Conservation (phyloP, 2,113 vertebrate species). For the Mesembrinibis cayennensis region DNA sequence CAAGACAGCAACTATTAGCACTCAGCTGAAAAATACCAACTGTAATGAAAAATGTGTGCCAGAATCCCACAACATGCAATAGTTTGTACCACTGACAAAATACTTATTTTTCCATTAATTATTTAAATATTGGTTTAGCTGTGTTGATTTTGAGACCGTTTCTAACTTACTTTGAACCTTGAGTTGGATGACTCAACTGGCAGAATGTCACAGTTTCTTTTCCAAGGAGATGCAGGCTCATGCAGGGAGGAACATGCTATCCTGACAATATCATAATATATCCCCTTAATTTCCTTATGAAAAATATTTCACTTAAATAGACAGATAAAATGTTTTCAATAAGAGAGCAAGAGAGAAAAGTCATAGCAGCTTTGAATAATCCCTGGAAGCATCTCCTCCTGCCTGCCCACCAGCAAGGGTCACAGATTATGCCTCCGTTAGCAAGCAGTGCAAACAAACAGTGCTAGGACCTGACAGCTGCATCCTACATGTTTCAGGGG, state of each 20-base stretch:
- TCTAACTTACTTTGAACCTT: neutral
- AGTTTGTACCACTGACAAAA: neutral
- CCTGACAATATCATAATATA: neutral
- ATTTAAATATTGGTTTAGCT: neutral
- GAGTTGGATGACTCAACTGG: neutral
- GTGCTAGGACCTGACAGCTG: neutral
- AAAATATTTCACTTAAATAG: neutral
- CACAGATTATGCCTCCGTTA: neutral
- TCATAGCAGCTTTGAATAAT: neutral
- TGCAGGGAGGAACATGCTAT: neutral
- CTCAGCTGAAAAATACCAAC: neutral
- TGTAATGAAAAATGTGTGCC: neutral
- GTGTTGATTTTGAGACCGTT: neutral
- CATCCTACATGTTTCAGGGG: neutral
- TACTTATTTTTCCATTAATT: neutral
- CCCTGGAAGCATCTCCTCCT: neutral
- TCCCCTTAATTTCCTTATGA: neutral
- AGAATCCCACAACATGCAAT: neutral
- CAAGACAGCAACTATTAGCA: neutral
- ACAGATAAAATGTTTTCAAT: neutral
- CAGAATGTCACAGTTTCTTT: neutral
- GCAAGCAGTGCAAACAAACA: neutral
- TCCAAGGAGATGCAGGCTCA: neutral
- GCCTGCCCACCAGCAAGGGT: neutral
- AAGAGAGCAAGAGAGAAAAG: neutral